Base-by-base conservation (phyloP, 2,888 invertebrate species). In the Dastarcus helophoroides region DNA sequence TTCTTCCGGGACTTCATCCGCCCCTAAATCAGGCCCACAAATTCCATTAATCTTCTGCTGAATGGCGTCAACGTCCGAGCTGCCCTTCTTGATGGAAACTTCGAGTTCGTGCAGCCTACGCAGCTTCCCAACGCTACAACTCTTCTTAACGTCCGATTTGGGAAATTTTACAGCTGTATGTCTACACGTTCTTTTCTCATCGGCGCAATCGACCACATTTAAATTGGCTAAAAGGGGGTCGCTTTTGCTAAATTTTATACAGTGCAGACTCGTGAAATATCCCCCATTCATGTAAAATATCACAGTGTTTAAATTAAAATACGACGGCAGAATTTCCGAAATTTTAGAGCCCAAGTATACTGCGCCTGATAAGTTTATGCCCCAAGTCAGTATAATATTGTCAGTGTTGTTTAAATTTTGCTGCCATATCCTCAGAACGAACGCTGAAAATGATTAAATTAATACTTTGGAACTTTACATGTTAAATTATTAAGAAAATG, bases 251-350 rank as follows among this genome's bases (percentile, higher is more conserved):
- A 43, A 54, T 22, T 54, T 42, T 31, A 66, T 55, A 38, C 63
- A 65, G 43, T 64, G 60, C 10, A 62, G 56, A 41, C 69, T 68
- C 21, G 82, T 80, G 55, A 90, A 93, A 50, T 76, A 84, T 3
- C 89, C 89, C 19, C 86, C 88, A 39, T 81, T 81, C 71, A 91
- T 76, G 64, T 83, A 79, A 59, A 93, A 86, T 46, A 93, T 76
- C 45, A 89, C 62, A 24, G 83, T 76, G 55, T 83, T 77, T 26
- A 70, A 64, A 53, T 70, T 70, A 44, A 84, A 76, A 46, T 75
- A 68, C 32, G 69, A 68, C 2, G 79, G 74, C 22, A 76, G 72
- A 49, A 77, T 72, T 43, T 70, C 70, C 7, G 73, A 64, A 32
- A 78, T 57, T 53, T 77, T 76, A 27, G 75, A 73, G 27, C 81